These are phyloP conservation scores for Euplexia lucipara DNA, from an alignment of 2,888 invertebrate species.

Conservation along the genomic window DNA sequence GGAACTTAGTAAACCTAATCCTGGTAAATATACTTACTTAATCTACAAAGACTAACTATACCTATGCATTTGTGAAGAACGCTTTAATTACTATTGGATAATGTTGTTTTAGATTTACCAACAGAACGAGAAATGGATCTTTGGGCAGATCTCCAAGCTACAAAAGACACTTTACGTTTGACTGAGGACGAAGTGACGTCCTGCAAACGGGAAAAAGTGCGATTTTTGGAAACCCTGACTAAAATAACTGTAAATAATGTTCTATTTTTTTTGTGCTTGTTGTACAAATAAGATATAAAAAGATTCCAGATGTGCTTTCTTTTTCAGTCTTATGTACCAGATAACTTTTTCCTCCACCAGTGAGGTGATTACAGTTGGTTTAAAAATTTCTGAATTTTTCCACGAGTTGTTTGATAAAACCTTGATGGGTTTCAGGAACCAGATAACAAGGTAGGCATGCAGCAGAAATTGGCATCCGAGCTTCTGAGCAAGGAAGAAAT, in stretches of 20 bases:
- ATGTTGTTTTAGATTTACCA: constrained; percentile 76
- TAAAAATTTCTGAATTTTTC: constrained; percentile 26
- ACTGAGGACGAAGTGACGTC: constrained; percentile 84
- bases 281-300: constrained; percentile 13
- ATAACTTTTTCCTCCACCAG: constrained; percentile 70
- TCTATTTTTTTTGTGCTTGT: constrained; percentile 5
- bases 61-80: neutral
- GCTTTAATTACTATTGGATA: neutral
- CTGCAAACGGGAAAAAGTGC: constrained; percentile 84
- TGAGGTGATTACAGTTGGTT: constrained; percentile 70
- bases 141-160: constrained; percentile 85
- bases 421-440: constrained; percentile 77
- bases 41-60: neutral
- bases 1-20: constrained; percentile 80
- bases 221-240: constrained; percentile 85
- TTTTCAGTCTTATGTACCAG: constrained; percentile 83
- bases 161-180: constrained; percentile 83
- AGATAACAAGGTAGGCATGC: constrained; percentile 85
- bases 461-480: constrained; percentile 88
- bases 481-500: constrained; percentile 87
- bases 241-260: constrained; percentile 82
- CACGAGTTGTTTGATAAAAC: constrained; percentile 7
- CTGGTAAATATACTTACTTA: constrained; percentile 70
- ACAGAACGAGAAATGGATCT: constrained; percentile 86
- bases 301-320: constrained; percentile 64